These are phyloP conservation scores for Leptopilina drosophilae DNA, from an alignment of 2,888 invertebrate genomes.

Conservation along the genomic window DNA sequence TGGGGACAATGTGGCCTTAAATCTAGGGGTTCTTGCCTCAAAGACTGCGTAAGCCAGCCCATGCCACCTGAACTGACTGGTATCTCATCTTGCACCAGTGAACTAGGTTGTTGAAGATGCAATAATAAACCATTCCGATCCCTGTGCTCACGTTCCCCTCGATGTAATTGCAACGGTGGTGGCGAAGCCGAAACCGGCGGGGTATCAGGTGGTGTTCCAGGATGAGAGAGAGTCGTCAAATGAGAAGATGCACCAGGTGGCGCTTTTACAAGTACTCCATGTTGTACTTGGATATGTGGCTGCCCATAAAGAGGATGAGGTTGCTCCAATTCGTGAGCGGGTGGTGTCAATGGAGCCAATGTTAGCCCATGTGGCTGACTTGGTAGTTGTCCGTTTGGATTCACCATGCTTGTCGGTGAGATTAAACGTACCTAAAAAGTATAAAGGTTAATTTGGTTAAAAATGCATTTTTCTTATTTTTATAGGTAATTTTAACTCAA, in stretches of 20 bases:
- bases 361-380: conserved; percentile 66
- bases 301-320: conserved; percentile 73
- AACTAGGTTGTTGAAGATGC: conserved; percentile 72
- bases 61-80: conserved; percentile 79
- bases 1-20: conserved; percentile 84
- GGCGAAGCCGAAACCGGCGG: conserved; percentile 84
- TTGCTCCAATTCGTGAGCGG: conserved; percentile 80
- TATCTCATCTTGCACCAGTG: conserved; percentile 68
- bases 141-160: conserved; percentile 68
- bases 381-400: conserved; percentile 69
- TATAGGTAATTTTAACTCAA: no score
- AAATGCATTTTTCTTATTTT: no score
- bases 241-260: conserved; percentile 72
- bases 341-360: conserved; percentile 80
- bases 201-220: conserved; percentile 92
- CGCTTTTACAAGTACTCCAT: conserved; percentile 74
- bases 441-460: no score
- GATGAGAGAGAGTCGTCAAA: conserved; percentile 77
- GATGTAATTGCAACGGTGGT: conserved; percentile 76
- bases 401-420: conserved; percentile 71
- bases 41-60: conserved; percentile 86
- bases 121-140: conserved; percentile 67
- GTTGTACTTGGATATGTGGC: conserved; percentile 73
- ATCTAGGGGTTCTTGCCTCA: conserved; percentile 87
- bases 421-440: conserved; percentile 68